phyloP scores from a whole-genome alignment of 2,113 vertebrate species.

The Ammodytes marinus region DNA sequence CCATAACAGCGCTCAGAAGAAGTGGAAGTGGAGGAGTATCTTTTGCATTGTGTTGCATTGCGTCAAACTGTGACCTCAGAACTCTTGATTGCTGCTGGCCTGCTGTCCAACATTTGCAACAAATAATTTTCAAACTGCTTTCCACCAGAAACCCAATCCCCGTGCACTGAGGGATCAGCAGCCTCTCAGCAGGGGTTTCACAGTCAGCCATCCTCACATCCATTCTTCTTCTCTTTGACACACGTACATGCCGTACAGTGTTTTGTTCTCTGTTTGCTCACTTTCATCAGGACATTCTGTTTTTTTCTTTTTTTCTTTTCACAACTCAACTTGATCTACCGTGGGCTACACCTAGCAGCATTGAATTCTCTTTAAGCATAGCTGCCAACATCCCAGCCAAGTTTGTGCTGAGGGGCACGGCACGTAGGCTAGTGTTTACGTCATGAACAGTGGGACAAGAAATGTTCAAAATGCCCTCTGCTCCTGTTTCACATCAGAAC shows the following conservation, averaged over 20 bases:
- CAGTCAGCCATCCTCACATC: neutral
- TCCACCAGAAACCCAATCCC: constrained; percentile 6
- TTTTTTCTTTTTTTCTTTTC: constrained; percentile 38
- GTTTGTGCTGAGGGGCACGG: constrained; percentile 12
- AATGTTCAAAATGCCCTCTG: neutral
- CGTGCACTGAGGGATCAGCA: neutral
- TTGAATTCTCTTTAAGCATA: constrained; percentile 19
- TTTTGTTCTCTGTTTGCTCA: constrained; percentile 30
- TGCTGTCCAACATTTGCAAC: neutral
- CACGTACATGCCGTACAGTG: neutral
- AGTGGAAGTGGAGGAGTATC: neutral
- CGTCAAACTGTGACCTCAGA: neutral
- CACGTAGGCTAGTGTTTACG: neutral
- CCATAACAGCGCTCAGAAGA: neutral
- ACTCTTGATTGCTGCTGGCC: neutral
- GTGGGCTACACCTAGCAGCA: constrained; percentile 31
- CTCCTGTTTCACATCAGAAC: neutral
- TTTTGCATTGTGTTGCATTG: neutral
- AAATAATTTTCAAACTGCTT: neutral
- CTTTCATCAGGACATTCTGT: constrained; percentile 36
- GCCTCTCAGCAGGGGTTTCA: constrained; percentile 1
- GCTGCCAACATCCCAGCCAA: constrained; percentile 4
- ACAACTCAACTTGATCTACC: constrained; percentile 26
- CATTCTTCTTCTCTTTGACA: constrained; percentile 38
- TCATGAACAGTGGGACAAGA: neutral